Evolutionary conservation across 1,140 invertebrate genomes (phyloP).

Genomic region (Heliconius himera): DNA sequence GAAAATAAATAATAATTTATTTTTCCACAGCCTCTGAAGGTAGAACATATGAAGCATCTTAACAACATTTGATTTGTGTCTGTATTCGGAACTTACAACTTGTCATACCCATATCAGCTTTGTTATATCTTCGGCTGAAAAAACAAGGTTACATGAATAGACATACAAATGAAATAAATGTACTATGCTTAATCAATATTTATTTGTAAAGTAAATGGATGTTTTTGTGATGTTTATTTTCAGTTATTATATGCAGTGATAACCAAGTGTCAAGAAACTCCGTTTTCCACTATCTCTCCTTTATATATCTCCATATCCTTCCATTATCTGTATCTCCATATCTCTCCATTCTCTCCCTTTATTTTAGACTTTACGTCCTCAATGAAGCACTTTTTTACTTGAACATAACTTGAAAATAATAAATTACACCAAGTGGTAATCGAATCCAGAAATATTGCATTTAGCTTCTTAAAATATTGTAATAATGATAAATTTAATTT

Average conservation of each 20-base stretch:
- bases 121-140: slow-evolving; percentile 4
- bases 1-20: background rate
- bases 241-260: background rate
- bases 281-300: too few relatives aligned
- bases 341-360: too few relatives aligned
- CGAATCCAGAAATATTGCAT: too few relatives aligned
- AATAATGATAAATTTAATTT: too few relatives aligned
- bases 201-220: background rate
- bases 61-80: slow-evolving; percentile 9
- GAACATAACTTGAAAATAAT: too few relatives aligned
- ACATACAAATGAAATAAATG: slow-evolving; percentile 7
- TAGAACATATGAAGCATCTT: background rate
- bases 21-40: background rate
- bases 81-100: slow-evolving; percentile 5
- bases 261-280: too few relatives aligned
- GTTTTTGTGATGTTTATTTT: background rate
- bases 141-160: slow-evolving; percentile 10
- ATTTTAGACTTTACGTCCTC: too few relatives aligned
- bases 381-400: too few relatives aligned
- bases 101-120: slow-evolving; percentile 18
- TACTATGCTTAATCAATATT: background rate
- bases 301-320: too few relatives aligned
- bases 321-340: too few relatives aligned
- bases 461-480: too few relatives aligned
- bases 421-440: too few relatives aligned